Conservation (phyloP, 2,113 vertebrate species). For the Crotalus tigris region DNA sequence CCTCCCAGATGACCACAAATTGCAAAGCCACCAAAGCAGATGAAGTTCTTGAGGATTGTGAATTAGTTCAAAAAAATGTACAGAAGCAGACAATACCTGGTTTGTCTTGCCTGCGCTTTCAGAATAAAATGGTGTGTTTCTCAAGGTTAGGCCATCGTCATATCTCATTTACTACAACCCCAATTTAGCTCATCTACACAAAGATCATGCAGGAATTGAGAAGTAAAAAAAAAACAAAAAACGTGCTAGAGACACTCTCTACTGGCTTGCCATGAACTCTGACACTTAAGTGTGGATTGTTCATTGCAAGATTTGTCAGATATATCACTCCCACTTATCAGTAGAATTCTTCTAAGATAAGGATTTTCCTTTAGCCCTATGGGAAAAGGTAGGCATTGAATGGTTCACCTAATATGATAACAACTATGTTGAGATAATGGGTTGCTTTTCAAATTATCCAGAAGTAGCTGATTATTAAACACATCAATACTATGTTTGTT, state of each 20-base stretch:
- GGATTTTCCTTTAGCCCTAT: background rate
- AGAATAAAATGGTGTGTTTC: background rate
- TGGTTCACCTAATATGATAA: background rate
- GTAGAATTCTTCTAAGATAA: background rate
- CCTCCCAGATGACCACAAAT: background rate
- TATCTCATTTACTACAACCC: background rate
- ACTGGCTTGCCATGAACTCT: background rate
- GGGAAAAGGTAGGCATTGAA: background rate
- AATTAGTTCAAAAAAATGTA: background rate
- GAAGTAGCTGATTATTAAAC: background rate
- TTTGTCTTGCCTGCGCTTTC: background rate
- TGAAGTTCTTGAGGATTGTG: background rate
- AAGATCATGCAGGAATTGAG: background rate
- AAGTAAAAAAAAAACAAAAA: background rate
- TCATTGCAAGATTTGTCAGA: background rate
- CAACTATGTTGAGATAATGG: background rate
- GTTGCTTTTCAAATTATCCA: background rate
- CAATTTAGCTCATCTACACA: background rate
- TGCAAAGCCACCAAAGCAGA: background rate
- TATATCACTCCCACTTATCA: background rate
- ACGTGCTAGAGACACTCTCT: background rate
- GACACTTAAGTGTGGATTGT: background rate
- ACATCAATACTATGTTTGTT: background rate
- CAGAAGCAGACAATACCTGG: background rate
- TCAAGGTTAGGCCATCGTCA: background rate